These are phyloP conservation scores for Piscicola geometra DNA, from an alignment of 2,888 invertebrate species.

Conservation along the genomic window DNA sequence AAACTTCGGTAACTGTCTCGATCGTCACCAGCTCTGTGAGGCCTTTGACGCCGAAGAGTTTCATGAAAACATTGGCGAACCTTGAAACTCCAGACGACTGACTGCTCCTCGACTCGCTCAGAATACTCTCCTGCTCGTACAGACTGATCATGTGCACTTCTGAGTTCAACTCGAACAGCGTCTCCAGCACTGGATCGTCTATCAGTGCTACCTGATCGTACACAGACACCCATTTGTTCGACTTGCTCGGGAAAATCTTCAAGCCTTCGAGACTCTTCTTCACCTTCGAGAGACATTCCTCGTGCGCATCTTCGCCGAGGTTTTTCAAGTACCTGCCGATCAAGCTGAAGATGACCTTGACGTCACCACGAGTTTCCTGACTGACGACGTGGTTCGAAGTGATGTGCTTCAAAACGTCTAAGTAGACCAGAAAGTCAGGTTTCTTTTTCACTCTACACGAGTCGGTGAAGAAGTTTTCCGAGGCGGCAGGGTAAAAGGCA, in stretches of 20 bases:
- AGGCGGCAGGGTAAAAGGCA: not conserved
- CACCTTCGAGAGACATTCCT: not conserved
- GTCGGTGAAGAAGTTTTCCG: slow-evolving; percentile 19
- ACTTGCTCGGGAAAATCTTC: slow-evolving; percentile 48
- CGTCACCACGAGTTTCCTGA: not conserved
- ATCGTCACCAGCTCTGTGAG: slow-evolving; percentile 46
- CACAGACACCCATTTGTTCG: slow-evolving; percentile 50
- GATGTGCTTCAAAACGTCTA: slow-evolving; percentile 4
- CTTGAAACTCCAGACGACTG: not conserved
- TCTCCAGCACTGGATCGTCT: slow-evolving; percentile 45
- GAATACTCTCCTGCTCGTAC: not conserved
- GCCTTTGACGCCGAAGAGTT: slow-evolving; percentile 32
- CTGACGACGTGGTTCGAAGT: not conserved
- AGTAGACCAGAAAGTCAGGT: not conserved
- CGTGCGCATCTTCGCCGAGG: not conserved
- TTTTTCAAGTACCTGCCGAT: not conserved
- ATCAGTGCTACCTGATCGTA: slow-evolving; percentile 49
- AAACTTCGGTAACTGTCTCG: slow-evolving; percentile 45
- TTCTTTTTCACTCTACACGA: not conserved
- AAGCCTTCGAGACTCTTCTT: slow-evolving; percentile 19
- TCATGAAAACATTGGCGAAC: slow-evolving; percentile 34
- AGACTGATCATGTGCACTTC: not conserved
- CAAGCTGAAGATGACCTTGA: not conserved
- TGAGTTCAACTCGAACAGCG: slow-evolving; percentile 34
- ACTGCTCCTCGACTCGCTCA: not conserved